These are phyloP conservation scores for Temnothorax rugatulus DNA, from an alignment of 2,888 invertebrate species.

Conservation along the genomic window DNA sequence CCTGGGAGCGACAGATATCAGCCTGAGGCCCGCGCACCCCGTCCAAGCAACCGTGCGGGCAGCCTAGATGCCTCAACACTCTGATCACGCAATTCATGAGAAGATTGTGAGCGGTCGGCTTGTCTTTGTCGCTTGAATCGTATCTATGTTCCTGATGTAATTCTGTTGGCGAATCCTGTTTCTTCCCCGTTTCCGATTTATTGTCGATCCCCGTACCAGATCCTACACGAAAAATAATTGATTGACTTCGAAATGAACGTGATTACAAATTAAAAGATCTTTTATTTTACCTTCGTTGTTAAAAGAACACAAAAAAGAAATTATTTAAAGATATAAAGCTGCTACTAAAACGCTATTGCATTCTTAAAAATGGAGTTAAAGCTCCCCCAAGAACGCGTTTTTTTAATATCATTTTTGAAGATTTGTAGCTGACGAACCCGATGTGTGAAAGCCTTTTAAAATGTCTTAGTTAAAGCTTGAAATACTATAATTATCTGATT, in stretches of 20 bases:
- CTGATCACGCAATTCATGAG: conserved; percentile 91
- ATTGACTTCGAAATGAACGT: neutral
- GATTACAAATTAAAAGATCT: neutral
- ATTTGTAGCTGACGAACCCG: too few relatives aligned
- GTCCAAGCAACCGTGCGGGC: conserved; percentile 96
- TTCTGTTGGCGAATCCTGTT: conserved; percentile 75
- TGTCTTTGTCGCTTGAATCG: conserved; percentile 62
- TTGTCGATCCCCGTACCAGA: conserved; percentile 74
- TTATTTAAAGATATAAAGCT: neutral
- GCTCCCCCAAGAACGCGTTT: too few relatives aligned
- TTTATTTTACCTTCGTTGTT: neutral
- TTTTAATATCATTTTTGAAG: too few relatives aligned
- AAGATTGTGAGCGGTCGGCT: conserved; percentile 89
- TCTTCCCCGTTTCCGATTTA: conserved; percentile 72
- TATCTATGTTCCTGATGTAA: conserved; percentile 72
- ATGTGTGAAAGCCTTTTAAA: too few relatives aligned
- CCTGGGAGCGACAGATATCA: conserved; percentile 96
- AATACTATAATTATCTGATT: neutral
- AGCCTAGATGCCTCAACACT: conserved; percentile 95
- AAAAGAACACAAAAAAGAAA: neutral
- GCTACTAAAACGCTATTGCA: neutral
- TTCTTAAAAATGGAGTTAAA: neutral
- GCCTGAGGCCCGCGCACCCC: conserved; percentile 94
- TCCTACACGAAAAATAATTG: conserved; percentile 57
- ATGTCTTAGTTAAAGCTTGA: too few relatives aligned